These are phyloP conservation scores for Fragum whitleyi DNA, from an alignment of 2,888 invertebrate genomes.

Conservation along the genomic window DNA sequence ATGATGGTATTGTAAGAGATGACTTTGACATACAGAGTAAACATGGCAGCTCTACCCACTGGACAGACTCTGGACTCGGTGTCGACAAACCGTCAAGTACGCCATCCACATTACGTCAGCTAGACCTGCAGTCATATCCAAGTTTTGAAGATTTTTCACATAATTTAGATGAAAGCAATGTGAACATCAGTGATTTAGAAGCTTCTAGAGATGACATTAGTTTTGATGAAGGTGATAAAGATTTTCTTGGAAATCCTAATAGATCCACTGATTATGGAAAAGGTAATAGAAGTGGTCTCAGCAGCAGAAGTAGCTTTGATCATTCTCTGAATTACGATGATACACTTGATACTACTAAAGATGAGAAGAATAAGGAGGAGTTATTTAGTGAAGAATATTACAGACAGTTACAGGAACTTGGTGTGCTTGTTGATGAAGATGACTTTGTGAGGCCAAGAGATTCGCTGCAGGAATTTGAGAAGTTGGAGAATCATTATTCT, in stretches of 20 bases:
- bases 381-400: slow-evolving; percentile 79
- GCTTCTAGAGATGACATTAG: slow-evolving; percentile 81
- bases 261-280: slow-evolving; percentile 16
- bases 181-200: slow-evolving; percentile 83
- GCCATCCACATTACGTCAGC: slow-evolving; percentile 74
- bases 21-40: slow-evolving; percentile 77
- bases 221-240: slow-evolving; percentile 64
- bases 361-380: slow-evolving; percentile 66
- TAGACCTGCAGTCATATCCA: slow-evolving; percentile 73
- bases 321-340: slow-evolving; percentile 69
- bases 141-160: slow-evolving; percentile 77
- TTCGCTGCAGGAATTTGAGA: slow-evolving; percentile 80
- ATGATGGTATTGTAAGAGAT: slow-evolving; percentile 81
- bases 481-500: slow-evolving; percentile 71
- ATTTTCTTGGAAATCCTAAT: slow-evolving; percentile 34
- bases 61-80: slow-evolving; percentile 82
- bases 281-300: slow-evolving; percentile 64
- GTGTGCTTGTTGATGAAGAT: slow-evolving; percentile 77
- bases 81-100: slow-evolving; percentile 77
- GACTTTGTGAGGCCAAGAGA: slow-evolving; percentile 69
- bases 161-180: slow-evolving; percentile 75
- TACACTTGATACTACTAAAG: slow-evolving; percentile 47
- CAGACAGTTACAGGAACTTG: slow-evolving; percentile 77
- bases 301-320: slow-evolving; percentile 69
- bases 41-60: slow-evolving; percentile 73